Base-by-base conservation (phyloP, 2,113 vertebrate species). In the Thinocorus orbignyianus region DNA sequence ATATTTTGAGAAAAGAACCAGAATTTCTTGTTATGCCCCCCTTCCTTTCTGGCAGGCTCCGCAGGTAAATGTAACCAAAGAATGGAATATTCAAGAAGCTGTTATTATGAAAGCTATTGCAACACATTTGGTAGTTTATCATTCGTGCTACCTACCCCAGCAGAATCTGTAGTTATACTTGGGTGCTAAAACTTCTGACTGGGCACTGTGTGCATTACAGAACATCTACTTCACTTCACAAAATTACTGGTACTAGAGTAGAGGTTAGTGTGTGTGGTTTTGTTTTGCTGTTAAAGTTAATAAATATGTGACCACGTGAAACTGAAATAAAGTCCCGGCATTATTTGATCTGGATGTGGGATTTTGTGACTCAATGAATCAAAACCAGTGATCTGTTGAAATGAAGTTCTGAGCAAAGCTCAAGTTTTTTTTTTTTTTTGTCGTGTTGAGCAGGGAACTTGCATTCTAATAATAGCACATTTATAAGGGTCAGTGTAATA, bases 401-500 rank as follows among this genome's bases (percentile, higher is more conserved):
- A 33, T 31, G 79, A 78, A 4, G 5, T 60, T 91, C 73, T 89
- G 19, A 81, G 24, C 26, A 33, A 81, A 60, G 28, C 22, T 66
- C 41, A 64, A 7, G 0, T 0, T 15, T 42, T 62, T 81, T 62
- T 58, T 0, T 0, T 15, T 42, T 62, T 81, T 62, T 58, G 15
- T 60, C 24, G 23, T 55, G 26, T 17, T 57, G n/a, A 51, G 22
- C 9, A 41, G n/a, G 25, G 17, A 76, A 58, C 35, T 68, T 90
- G 11, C 11, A 23, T 49, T 90, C 60, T 65, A 80, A 26, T 42
- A 87, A 35, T 28, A 68, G 19, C 5, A 33, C 73, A 9, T 65
- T 77, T 90, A 13, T 61, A 54, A 48, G 12, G 26, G 16, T 81
- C 25, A 74, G 17, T 68, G 92, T 62, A 81, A 23, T 18, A 65